phyloP scores from a whole-genome alignment of 1,140 invertebrate species.

The Drosophila micromelanica region DNA sequence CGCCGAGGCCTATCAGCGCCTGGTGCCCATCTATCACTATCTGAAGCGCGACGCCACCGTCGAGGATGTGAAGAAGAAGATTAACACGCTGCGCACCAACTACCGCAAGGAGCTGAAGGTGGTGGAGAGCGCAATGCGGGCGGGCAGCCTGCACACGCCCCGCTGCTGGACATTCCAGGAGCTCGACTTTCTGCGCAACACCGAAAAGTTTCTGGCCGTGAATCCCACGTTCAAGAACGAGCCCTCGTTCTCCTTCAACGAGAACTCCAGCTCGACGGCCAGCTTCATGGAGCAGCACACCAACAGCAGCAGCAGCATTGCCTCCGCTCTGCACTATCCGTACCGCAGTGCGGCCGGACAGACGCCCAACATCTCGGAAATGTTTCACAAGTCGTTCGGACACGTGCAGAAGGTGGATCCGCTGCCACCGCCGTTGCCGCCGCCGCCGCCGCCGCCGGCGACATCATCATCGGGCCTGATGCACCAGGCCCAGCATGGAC shows the following conservation, averaged over 20 bases:
- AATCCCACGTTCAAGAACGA: constrained; percentile 73
- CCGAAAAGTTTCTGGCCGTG: constrained; percentile 77
- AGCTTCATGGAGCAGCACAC: constrained; percentile 60
- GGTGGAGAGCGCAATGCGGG: constrained; percentile 69
- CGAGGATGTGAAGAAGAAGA: constrained; percentile 81
- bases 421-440: constrained; percentile 45
- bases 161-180: constrained; percentile 81
- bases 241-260: constrained; percentile 60
- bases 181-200: constrained; percentile 76
- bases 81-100: constrained; percentile 77
- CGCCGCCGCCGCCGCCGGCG: neutral
- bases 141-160: constrained; percentile 69
- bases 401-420: constrained; percentile 52
- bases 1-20: constrained; percentile 71
- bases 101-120: constrained; percentile 80
- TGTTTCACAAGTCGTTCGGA: constrained; percentile 81
- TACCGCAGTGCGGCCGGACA: constrained; percentile 45
- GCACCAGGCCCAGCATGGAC: constrained; percentile 19
- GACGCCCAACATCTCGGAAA: constrained; percentile 72
- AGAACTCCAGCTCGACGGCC: constrained; percentile 62
- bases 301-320: constrained; percentile 12
- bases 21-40: constrained; percentile 80
- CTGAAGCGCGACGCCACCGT: constrained; percentile 77
- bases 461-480: constrained; percentile 23
- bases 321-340: constrained; percentile 43